These are phyloP conservation scores for Morone saxatilis DNA, from an alignment of 2,113 vertebrate genomes.

Conservation along the genomic window DNA sequence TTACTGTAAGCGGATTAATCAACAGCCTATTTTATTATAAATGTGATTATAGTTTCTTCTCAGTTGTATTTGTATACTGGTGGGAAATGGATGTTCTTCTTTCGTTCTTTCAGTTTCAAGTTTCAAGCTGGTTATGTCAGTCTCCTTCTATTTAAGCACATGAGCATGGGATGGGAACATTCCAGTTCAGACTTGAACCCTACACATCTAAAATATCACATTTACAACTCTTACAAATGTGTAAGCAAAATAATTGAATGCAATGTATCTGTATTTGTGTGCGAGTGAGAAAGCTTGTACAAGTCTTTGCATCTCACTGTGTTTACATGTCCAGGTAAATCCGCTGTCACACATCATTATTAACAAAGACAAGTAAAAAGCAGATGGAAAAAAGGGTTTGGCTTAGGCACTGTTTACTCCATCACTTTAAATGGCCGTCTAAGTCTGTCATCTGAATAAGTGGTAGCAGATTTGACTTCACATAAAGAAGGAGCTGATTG, in stretches of 20 bases:
- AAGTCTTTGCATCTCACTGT: constrained; percentile 13
- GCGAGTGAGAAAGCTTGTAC: background rate
- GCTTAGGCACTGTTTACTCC: constrained; percentile 43
- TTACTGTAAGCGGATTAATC: constrained; percentile 28
- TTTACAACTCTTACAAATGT: background rate
- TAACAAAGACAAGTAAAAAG: constrained; percentile 36
- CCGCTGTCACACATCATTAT: constrained; percentile 50
- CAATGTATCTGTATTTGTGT: background rate
- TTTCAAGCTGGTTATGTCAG: constrained; percentile 5
- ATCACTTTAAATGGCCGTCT: constrained; percentile 53
- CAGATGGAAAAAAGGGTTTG: constrained; percentile 36
- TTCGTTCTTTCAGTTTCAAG: background rate
- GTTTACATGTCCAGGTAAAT: constrained; percentile 20
- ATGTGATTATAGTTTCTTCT: constrained; percentile 16
- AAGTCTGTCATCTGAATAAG: constrained; percentile 54
- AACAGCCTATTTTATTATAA: constrained; percentile 21
- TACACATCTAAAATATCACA: background rate
- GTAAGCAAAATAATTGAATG: background rate
- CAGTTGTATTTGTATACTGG: background rate
- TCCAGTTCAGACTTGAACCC: background rate
- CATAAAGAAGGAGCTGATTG: constrained; percentile 54
- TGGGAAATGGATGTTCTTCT: background rate
- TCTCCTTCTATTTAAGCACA: background rate
- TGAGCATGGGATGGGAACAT: background rate
- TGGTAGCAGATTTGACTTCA: constrained; percentile 41